These are phyloP conservation scores for Phalacrocorax carbo DNA, from an alignment of 2,113 vertebrate genomes.

Conservation along the genomic window DNA sequence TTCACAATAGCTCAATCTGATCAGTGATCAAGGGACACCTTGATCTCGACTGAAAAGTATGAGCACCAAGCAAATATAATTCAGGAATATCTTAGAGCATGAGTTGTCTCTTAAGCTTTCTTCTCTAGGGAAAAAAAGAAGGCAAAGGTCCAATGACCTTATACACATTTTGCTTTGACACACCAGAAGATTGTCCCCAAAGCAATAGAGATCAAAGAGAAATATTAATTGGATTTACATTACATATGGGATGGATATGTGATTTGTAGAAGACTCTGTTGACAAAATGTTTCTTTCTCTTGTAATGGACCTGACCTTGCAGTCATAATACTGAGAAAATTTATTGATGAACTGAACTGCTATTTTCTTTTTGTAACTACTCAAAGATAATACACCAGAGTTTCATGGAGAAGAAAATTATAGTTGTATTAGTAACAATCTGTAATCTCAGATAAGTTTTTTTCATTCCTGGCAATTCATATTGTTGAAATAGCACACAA, in stretches of 20 bases:
- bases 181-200: not conserved
- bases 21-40: not conserved
- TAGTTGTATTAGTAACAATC: not conserved
- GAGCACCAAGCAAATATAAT: not conserved
- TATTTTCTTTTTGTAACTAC: not conserved
- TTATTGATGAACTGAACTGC: not conserved
- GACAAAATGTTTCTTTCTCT: not conserved
- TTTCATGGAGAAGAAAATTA: not conserved
- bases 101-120: not conserved
- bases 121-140: not conserved
- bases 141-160: not conserved
- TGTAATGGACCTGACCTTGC: not conserved
- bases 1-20: not conserved
- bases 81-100: not conserved
- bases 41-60: not conserved
- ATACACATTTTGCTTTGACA: not conserved
- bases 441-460: not conserved
- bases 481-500: not conserved
- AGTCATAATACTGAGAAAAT: not conserved
- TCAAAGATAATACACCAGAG: not conserved
- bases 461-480: not conserved
- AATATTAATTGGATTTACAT: not conserved
- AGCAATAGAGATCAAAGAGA: not conserved
- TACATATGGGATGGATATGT: not conserved
- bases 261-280: not conserved